phyloP scores from a whole-genome alignment of 1,140 invertebrate genomes.

The Ylistrum balloti region DNA sequence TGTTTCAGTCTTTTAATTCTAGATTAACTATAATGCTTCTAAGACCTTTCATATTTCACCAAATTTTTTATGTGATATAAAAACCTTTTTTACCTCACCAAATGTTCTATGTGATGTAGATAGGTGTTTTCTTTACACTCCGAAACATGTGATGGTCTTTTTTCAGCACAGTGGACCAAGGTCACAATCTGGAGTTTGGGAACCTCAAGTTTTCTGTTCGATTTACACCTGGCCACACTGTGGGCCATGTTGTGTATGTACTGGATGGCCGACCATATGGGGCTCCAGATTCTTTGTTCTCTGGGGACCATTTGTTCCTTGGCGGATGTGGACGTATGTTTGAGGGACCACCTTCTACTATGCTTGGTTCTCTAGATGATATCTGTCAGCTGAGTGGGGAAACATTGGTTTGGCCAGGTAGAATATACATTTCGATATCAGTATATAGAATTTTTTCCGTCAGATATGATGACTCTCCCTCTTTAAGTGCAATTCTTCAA shows the following conservation, averaged over 20 bases:
- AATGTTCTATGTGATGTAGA: no score
- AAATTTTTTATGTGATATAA: no score
- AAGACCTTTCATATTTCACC: no score
- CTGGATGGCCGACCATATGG: constrained; percentile 73
- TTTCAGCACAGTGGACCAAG: constrained; percentile 72
- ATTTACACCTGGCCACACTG: constrained; percentile 78
- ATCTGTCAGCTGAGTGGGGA: constrained; percentile 49
- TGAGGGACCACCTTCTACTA: constrained; percentile 54
- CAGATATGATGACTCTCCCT: no score
- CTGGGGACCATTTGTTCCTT: constrained; percentile 78
- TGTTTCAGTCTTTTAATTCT: no score
- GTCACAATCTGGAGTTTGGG: constrained; percentile 72
- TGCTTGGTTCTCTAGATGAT: constrained; percentile 55
- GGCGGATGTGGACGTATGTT: constrained; percentile 73
- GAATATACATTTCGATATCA: no score
- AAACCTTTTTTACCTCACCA: no score
- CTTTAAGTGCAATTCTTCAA: no score
- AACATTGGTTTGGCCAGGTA: constrained; percentile 59
- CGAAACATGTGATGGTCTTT: no score
- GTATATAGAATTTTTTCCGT: no score
- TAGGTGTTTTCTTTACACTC: no score
- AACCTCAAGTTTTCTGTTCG: constrained; percentile 69
- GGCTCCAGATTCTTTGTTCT: constrained; percentile 73
- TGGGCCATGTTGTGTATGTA: constrained; percentile 76
- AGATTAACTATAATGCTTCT: no score